Percentiles rank a stretch among this genome's conserved stretches.
These are phyloP conservation scores for Alaudala cheleensis DNA, from an alignment of 2,113 vertebrate genomes.

Conservation along the genomic window DNA sequence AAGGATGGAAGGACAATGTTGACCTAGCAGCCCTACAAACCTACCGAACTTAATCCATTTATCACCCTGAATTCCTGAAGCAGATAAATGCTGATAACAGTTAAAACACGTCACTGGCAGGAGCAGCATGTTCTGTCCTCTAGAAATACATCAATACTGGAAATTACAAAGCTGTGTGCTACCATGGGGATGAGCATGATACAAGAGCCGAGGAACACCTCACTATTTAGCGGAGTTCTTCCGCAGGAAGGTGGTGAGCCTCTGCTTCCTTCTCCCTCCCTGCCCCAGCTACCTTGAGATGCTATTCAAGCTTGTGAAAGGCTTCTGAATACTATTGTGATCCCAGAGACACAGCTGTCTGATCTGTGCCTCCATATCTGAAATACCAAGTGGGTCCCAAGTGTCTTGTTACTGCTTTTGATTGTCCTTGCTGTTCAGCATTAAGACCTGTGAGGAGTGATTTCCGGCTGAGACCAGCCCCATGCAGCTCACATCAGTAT, in stretches of 20 bases:
- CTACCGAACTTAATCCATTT: conserved; percentile 46
- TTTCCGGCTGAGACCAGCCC: conserved; percentile 54
- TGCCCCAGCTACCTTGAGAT: neutral
- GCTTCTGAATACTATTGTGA: neutral
- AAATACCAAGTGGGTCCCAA: conserved; percentile 4
- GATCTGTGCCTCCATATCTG: neutral
- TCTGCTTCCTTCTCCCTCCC: neutral
- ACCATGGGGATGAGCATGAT: neutral
- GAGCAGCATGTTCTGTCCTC: conserved; percentile 25
- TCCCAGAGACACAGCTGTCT: neutral
- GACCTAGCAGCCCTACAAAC: conserved; percentile 47
- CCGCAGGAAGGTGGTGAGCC: neutral
- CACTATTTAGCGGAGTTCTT: neutral
- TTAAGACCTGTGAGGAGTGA: neutral
- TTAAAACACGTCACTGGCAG: conserved; percentile 55
- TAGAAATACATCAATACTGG: conserved; percentile 41
- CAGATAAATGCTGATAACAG: conserved; percentile 57
- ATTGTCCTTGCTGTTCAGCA: conserved; percentile 44
- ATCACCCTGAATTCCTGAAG: conserved; percentile 52
- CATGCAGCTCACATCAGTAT: neutral
- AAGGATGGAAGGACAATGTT: neutral
- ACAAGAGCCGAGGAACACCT: neutral
- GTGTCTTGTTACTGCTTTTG: neutral
- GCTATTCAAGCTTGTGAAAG: neutral
- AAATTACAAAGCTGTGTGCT: neutral